phyloP scores from a whole-genome alignment of 2,113 vertebrate species.

The Uropsilus gracilis region DNA sequence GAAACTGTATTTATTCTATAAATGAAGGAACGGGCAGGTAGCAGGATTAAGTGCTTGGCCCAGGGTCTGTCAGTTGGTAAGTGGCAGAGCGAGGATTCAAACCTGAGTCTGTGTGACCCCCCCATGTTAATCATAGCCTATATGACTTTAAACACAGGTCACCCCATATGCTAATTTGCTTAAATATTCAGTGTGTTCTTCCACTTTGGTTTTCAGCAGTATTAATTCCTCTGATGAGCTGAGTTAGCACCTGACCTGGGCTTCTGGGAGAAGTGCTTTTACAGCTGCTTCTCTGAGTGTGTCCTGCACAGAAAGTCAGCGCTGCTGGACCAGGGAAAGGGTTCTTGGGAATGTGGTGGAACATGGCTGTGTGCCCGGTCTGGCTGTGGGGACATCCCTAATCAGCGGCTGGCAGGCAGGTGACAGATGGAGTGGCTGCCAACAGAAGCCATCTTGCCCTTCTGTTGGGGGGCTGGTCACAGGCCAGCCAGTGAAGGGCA shows the following conservation, averaged over 20 bases:
- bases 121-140: background rate
- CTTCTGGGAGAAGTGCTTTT: background rate
- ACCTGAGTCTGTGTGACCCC: background rate
- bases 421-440: conserved; percentile 56
- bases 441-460: background rate
- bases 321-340: background rate
- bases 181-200: background rate
- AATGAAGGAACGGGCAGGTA: background rate
- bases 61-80: background rate
- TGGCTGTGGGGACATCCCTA: conserved; percentile 33
- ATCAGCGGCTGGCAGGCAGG: conserved; percentile 57
- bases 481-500: background rate
- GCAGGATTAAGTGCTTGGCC: background rate
- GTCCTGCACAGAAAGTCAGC: background rate
- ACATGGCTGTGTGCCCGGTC: conserved; percentile 42
- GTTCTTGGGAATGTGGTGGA: background rate
- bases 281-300: background rate
- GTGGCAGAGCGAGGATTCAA: background rate
- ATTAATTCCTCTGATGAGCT: background rate
- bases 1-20: background rate
- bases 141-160: background rate
- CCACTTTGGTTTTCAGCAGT: background rate
- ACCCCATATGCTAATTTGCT: background rate
- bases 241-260: background rate
- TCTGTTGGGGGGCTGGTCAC: conserved; percentile 28